phyloP scores from a whole-genome alignment of 2,888 invertebrate species.

The Eristalis intricaria region DNA sequence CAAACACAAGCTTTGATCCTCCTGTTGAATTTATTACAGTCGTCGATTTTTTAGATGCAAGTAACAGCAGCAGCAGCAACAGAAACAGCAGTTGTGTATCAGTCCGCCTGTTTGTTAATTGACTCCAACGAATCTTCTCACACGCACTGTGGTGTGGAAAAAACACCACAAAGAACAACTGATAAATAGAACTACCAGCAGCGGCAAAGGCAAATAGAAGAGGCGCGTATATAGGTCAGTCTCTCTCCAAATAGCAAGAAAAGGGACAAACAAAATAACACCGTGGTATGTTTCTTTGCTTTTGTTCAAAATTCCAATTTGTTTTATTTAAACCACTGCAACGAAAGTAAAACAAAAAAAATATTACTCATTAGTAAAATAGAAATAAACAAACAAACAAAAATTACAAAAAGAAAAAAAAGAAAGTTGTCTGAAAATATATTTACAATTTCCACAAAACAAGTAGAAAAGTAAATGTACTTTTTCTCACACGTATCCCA shows the following conservation, averaged over 20 bases:
- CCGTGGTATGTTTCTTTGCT: neutral
- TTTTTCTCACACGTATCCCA: conserved; percentile 48
- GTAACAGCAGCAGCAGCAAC: conserved; percentile 8
- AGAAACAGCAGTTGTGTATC: conserved; percentile 21
- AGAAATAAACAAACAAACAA: neutral
- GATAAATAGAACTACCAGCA: conserved; percentile 50
- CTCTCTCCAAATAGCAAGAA: conserved; percentile 54
- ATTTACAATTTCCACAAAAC: conserved; percentile 53
- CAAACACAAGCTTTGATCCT: conserved; percentile 44
- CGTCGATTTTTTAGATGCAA: conserved; percentile 7
- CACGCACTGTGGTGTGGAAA: conserved; percentile 39
- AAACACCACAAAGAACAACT: conserved; percentile 45
- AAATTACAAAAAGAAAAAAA: conserved; percentile 15
- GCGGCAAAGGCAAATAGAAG: conserved; percentile 45
- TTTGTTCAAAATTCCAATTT: conserved; percentile 16
- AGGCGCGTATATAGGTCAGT: conserved; percentile 66
- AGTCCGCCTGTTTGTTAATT: conserved; percentile 19
- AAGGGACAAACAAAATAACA: conserved; percentile 52
- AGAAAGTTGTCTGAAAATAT: conserved; percentile 44
- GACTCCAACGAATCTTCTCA: conserved; percentile 36
- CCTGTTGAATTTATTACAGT: conserved; percentile 55
- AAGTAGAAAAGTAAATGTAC: conserved; percentile 56
- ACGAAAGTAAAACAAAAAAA: conserved; percentile 38
- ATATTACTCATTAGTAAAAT: neutral
- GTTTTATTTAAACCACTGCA: conserved; percentile 11